A percentile compares a stretch with the other conserved stretches of the same genome.
phyloP scores from a whole-genome alignment of 2,113 vertebrate genomes.

The Oxygymnocypris stewartii region DNA sequence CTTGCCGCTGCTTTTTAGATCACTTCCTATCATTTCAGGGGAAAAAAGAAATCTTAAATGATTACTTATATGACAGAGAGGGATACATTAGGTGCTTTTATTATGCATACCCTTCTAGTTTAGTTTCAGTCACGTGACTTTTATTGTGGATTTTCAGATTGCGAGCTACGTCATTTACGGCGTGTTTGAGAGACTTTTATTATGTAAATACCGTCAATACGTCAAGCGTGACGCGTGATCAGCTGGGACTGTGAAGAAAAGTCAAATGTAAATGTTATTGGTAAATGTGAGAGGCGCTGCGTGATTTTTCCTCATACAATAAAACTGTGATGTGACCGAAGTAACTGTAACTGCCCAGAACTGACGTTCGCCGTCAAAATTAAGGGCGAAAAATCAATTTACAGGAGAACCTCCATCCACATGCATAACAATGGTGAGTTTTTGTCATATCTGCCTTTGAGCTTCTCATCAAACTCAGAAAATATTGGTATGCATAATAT shows the following conservation, averaged over 20 bases:
- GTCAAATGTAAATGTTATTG: too few relatives aligned
- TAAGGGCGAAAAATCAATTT: not conserved
- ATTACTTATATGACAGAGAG: not conserved
- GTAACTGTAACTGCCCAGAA: conserved; percentile 16
- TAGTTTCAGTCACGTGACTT: not conserved
- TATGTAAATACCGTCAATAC: conserved; percentile 8
- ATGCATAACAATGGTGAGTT: conserved; percentile 43
- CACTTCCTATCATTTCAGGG: not conserved
- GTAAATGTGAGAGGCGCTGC: too few relatives aligned
- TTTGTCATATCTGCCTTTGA: not conserved
- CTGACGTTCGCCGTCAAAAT: not conserved
- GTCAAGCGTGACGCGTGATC: conserved; percentile 39
- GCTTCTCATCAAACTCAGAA: not conserved
- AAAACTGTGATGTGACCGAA: not conserved
- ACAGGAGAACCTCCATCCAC: not conserved
- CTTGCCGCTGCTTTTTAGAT: not conserved
- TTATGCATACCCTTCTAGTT: not conserved
- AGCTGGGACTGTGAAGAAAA: conserved; percentile 36
- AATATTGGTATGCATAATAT: not conserved
- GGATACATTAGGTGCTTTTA: not conserved
- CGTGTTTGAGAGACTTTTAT: conserved; percentile 40
- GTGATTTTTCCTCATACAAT: not conserved
- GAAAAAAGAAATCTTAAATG: not conserved
- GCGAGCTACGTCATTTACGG: not conserved
- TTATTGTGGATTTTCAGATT: not conserved